Percentiles rank a stretch among this genome's conserved stretches.
phyloP scores from a whole-genome alignment of 2,113 vertebrate genomes.

The Xenopus laevis region DNA sequence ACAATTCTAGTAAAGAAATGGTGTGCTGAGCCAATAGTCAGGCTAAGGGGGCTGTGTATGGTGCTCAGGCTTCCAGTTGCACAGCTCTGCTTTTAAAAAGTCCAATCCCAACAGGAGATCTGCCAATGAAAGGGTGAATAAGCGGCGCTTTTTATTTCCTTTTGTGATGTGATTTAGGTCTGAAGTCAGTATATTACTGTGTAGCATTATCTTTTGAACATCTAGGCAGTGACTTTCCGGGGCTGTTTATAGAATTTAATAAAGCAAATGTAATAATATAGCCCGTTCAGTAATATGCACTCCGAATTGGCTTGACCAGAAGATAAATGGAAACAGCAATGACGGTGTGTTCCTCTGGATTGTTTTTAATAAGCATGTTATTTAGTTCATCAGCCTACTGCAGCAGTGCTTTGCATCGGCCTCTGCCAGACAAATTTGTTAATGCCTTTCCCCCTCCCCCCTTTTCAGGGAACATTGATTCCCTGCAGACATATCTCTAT shows the following conservation, averaged over 20 bases:
- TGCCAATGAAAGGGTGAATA: too few relatives aligned
- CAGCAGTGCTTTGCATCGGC: constrained; percentile 55
- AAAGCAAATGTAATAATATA: constrained; percentile 62
- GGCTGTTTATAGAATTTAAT: constrained; percentile 64
- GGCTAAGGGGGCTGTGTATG: too few relatives aligned
- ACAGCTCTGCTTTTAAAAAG: too few relatives aligned
- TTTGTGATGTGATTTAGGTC: neutral
- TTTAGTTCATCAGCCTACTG: constrained; percentile 60
- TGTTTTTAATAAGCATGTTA: constrained; percentile 68
- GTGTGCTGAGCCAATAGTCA: too few relatives aligned
- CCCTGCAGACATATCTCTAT: constrained; percentile 65
- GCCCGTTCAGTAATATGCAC: constrained; percentile 56
- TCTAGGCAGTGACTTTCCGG: constrained; percentile 59
- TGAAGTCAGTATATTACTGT: constrained; percentile 28
- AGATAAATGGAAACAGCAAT: constrained; percentile 66
- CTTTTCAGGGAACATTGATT: constrained; percentile 60
- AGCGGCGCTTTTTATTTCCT: neutral
- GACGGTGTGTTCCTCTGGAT: constrained; percentile 58
- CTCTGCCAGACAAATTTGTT: constrained; percentile 63
- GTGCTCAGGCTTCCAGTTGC: too few relatives aligned
- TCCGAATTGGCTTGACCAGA: constrained; percentile 62
- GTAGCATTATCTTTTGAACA: constrained; percentile 60
- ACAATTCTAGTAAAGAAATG: too few relatives aligned
- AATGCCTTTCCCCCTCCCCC: constrained; percentile 48
- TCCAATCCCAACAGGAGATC: too few relatives aligned